Evolutionary conservation across 2,888 invertebrate genomes (phyloP), one percentile per base, ranked within the genome.

Genomic region (Apocheima hispidaria): DNA sequence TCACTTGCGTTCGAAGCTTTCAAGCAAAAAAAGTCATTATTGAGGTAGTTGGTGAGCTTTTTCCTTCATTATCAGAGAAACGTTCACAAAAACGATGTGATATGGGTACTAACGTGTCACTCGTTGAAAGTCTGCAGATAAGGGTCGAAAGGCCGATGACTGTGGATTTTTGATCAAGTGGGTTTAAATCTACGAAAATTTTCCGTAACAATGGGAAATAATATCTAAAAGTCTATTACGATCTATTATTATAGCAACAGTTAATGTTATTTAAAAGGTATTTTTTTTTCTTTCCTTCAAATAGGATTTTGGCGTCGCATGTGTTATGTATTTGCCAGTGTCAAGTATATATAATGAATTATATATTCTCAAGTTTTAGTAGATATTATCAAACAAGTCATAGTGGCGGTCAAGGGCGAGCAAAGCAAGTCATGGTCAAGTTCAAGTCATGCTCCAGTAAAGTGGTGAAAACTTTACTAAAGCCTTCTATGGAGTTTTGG

Each of bases 31-130:
- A 66, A 66, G 43, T 63, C 56, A 69, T 66, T 66, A 63, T 59
- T 51, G 44, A 55, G 46, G 48, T 56, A 65, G 62, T 65, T 68
- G 28, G 44, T 57, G 49, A 54, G 65, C 54, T 63, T 56, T 58
- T 60, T 60, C 60, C 54, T 60, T 55, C 54, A 57, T 66, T 69
- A 66, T 65, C 53, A 61, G 58, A 40, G 51, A 56, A 50, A 62
- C 26, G 30, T 52, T 51, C 60, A 57, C 65, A 67, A 70, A 70
- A 67, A 67, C 67, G 59, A 52, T 63, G 66, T 68, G 66, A 68
- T 69, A 58, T 61, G 65, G 66, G 70, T 65, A 59, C 55, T 60
- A 46, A 40, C 56, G 55, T 48, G 61, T 54, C 60, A 57, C 46
- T 53, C 51, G 63, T 53, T 57, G 60, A 65, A 63, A 68, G 59